Evolutionary conservation across 2,113 vertebrate genomes (phyloP).

Genomic region (Albula glossodonta): DNA sequence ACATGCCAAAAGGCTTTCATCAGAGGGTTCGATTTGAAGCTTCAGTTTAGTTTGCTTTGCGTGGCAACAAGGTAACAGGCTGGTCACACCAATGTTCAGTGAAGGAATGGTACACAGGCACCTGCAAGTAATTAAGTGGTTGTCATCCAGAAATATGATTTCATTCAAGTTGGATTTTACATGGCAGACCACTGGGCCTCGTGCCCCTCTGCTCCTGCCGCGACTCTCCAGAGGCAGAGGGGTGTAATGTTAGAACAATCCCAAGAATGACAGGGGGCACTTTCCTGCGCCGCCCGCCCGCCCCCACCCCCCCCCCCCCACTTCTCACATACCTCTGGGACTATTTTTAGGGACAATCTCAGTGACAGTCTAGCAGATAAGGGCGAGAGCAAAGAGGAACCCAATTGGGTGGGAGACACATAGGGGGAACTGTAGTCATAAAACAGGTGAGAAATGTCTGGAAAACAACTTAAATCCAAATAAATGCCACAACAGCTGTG

Average conservation of each 20-base stretch:
- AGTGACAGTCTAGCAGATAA: constrained; percentile 54
- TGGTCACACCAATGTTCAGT: not conserved
- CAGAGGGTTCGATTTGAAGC: not conserved
- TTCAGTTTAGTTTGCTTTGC: not conserved
- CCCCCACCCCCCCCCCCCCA: constrained; percentile 38
- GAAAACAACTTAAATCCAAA: constrained; percentile 33
- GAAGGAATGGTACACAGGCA: not conserved
- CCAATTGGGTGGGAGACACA: not conserved
- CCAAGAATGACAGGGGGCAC: constrained; percentile 53
- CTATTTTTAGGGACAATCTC: constrained; percentile 67
- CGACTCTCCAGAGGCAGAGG: not conserved
- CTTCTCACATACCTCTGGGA: constrained; percentile 51
- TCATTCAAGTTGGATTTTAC: not conserved
- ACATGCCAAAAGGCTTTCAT: not conserved
- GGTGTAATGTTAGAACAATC: constrained; percentile 28
- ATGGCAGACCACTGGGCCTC: not conserved
- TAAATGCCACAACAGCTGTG: constrained; percentile 57
- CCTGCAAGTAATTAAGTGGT: not conserved
- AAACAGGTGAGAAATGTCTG: not conserved
- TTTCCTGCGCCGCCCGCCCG: constrained; percentile 39
- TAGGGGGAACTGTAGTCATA: constrained; percentile 6
- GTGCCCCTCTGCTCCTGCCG: no score
- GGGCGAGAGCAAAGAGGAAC: constrained; percentile 30
- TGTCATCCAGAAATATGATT: not conserved
- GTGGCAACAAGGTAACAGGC: not conserved